These are phyloP conservation scores for Heteropelma amictum DNA, from an alignment of 2,888 invertebrate species.

Conservation along the genomic window DNA sequence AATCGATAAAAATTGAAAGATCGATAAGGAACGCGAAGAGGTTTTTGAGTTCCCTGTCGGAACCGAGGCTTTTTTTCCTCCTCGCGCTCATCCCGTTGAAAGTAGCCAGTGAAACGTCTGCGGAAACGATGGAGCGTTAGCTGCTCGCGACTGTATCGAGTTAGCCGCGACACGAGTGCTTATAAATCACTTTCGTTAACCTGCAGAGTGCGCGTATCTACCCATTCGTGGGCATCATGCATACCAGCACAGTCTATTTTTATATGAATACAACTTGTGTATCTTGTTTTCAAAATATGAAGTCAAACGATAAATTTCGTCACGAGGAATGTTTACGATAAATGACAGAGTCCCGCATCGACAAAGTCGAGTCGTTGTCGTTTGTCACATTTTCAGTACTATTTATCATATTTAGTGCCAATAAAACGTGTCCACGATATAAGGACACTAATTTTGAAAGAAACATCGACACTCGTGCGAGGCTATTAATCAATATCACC, in stretches of 20 bases:
- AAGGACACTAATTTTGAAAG: too few relatives aligned
- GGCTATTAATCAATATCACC: too few relatives aligned
- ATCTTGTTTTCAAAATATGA: background rate
- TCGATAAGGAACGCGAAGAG: too few relatives aligned
- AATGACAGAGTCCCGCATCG: too few relatives aligned
- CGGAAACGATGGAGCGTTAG: conserved; percentile 69
- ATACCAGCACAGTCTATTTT: background rate
- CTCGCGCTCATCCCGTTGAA: conserved; percentile 27
- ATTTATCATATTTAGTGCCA: too few relatives aligned
- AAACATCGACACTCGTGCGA: too few relatives aligned
- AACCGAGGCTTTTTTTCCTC: conserved; percentile 3
- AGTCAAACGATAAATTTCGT: background rate
- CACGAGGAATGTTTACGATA: too few relatives aligned
- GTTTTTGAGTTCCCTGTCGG: too few relatives aligned
- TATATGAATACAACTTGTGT: background rate
- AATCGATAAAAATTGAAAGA: too few relatives aligned
- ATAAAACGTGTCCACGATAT: too few relatives aligned
- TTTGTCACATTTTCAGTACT: too few relatives aligned
- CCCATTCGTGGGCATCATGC: conserved; percentile 11
- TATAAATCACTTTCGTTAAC: conserved; percentile 72
- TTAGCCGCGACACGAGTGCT: conserved; percentile 74
- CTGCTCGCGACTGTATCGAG: conserved; percentile 76
- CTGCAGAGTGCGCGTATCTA: conserved; percentile 42
- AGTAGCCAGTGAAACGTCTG: conserved; percentile 41
- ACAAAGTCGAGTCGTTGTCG: too few relatives aligned